Evolutionary conservation across 1,140 invertebrate species (phyloP).

Genomic region (Argopecten irradians): DNA sequence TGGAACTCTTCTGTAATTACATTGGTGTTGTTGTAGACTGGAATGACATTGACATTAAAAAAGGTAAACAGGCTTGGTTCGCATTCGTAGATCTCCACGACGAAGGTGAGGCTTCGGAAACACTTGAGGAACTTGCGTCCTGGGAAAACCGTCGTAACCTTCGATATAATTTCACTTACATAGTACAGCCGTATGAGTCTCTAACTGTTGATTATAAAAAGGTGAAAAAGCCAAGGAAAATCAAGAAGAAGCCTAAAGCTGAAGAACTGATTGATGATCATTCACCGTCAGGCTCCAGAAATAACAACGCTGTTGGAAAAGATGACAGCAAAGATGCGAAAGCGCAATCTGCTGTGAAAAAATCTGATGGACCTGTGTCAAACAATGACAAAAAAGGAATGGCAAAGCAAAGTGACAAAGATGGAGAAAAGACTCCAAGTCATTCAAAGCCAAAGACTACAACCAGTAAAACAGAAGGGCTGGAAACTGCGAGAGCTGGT

Average conservation of each 20-base stretch:
- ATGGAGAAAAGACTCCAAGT: not conserved
- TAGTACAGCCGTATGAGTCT: constrained; percentile 28
- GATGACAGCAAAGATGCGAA: not conserved
- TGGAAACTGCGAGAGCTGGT: not conserved
- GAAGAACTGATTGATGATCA: not conserved
- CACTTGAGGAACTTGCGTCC: not conserved
- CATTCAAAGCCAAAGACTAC: not conserved
- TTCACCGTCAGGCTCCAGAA: not conserved
- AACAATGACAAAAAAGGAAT: not conserved
- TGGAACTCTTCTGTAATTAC: constrained; percentile 23
- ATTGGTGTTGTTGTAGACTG: not conserved
- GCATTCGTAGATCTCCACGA: constrained; percentile 35
- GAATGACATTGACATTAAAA: constrained; percentile 34
- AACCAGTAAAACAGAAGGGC: not conserved
- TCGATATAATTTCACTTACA: constrained; percentile 30
- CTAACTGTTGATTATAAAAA: constrained; percentile 27
- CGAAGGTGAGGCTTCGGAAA: constrained; percentile 28
- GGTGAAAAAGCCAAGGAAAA: constrained; percentile 4
- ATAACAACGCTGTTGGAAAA: not conserved
- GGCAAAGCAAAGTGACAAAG: not conserved
- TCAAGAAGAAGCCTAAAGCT: not conserved
- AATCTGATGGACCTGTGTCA: not conserved
- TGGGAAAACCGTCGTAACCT: constrained; percentile 32
- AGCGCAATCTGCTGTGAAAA: not conserved
- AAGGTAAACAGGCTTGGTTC: constrained; percentile 23